A percentile compares a stretch with the other conserved stretches of the same genome.
Evolutionary conservation across 2,888 invertebrate species (phyloP).

Genomic region (Macaria liturata): DNA sequence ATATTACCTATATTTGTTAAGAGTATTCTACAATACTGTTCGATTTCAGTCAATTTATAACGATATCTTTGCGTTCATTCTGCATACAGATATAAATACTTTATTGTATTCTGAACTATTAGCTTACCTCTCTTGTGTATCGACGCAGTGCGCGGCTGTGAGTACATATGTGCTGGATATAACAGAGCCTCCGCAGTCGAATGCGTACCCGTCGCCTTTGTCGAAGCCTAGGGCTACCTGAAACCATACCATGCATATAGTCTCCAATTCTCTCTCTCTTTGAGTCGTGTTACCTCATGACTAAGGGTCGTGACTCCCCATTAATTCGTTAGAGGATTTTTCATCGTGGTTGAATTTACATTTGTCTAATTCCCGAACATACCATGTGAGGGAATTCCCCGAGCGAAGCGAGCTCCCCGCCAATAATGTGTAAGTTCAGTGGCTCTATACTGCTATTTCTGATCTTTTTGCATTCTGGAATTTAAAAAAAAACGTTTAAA

Average conservation of each 20-base stretch:
- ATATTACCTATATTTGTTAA: too few species aligned
- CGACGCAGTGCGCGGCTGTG: constrained; percentile 74
- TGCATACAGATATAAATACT: too few species aligned
- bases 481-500: constrained; percentile 15
- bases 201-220: constrained; percentile 51
- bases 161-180: constrained; percentile 60
- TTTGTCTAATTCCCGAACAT: constrained; percentile 13
- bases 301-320: too few species aligned
- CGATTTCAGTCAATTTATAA: too few species aligned
- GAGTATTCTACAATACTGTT: too few species aligned
- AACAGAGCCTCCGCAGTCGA: constrained; percentile 71
- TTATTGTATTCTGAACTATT: not conserved
- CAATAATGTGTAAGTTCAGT: constrained; percentile 62
- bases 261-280: too few species aligned
- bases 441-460: constrained; percentile 48
- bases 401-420: constrained; percentile 57
- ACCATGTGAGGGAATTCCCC: constrained; percentile 78
- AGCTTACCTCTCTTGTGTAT: constrained; percentile 58
- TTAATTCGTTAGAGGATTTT: too few species aligned
- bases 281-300: too few species aligned
- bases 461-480: constrained; percentile 71
- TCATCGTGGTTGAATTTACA: too few species aligned
- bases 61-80: too few species aligned
- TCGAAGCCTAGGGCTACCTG: constrained; percentile 71
- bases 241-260: not conserved